phyloP scores from a whole-genome alignment of 2,113 vertebrate species.

The Turnix velox region DNA sequence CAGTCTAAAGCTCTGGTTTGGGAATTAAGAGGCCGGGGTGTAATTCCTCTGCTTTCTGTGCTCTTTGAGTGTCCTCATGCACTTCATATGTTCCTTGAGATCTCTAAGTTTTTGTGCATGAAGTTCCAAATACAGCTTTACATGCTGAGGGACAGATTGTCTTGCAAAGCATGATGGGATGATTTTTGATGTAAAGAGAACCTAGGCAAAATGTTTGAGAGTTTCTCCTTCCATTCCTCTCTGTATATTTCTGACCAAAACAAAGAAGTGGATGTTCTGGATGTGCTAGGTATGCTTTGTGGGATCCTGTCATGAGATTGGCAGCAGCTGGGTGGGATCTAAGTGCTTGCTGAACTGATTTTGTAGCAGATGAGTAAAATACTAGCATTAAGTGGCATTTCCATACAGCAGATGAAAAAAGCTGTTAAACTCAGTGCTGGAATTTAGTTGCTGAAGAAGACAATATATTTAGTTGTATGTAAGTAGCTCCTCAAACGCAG shows the following conservation, averaged over 20 bases:
- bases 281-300: neutral
- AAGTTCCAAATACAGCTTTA: neutral
- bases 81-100: neutral
- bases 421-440: neutral
- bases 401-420: neutral
- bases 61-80: accelerated
- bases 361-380: neutral
- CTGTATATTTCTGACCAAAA: neutral
- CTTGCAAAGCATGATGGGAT: neutral
- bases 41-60: neutral
- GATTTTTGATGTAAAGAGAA: neutral
- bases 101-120: neutral
- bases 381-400: neutral
- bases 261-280: neutral
- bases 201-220: neutral
- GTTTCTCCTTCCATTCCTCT: neutral
- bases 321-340: neutral
- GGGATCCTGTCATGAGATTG: neutral
- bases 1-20: neutral
- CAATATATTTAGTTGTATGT: neutral
- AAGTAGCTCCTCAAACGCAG: neutral
- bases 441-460: neutral
- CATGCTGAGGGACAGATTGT: neutral
- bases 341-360: neutral
- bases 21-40: neutral